Evolutionary conservation across 2,797 vertebrate genomes (phyloP).

Genomic region (Coendou prehensilis): DNA sequence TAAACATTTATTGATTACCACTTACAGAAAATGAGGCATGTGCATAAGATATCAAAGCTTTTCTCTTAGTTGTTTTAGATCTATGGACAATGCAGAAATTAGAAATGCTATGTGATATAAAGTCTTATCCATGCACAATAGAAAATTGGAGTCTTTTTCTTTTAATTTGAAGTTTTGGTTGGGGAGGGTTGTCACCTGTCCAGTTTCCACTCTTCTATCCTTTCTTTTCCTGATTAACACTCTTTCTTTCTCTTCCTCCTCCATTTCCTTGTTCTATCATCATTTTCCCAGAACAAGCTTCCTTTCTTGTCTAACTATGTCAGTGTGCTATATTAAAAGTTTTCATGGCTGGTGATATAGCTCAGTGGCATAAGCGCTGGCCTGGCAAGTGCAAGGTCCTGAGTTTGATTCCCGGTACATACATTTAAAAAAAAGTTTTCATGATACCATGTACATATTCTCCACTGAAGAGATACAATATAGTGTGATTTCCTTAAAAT

Average conservation of each 20-base stretch:
- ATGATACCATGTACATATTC: background rate
- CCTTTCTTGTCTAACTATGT: background rate
- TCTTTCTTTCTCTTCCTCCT: background rate
- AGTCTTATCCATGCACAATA: background rate
- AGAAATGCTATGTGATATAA: background rate
- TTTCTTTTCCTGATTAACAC: background rate
- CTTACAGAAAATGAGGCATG: background rate
- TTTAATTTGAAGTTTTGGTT: background rate
- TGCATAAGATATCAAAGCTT: background rate
- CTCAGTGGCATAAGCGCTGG: too few species aligned
- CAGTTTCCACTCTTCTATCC: background rate
- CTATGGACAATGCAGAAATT: background rate
- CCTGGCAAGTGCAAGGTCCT: too few species aligned
- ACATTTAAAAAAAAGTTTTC: background rate
- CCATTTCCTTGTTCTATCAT: background rate
- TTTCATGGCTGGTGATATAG: background rate
- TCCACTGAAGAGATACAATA: background rate
- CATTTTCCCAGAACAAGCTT: background rate
- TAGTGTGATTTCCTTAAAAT: background rate
- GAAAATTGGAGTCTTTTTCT: background rate
- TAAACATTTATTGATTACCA: conserved; percentile 31
- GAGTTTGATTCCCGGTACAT: too few species aligned
- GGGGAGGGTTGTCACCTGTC: background rate
- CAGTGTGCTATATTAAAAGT: background rate
- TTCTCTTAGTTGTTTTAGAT: background rate